phyloP scores from a whole-genome alignment of 2,888 invertebrate genomes.

The Rhingia campestris region DNA sequence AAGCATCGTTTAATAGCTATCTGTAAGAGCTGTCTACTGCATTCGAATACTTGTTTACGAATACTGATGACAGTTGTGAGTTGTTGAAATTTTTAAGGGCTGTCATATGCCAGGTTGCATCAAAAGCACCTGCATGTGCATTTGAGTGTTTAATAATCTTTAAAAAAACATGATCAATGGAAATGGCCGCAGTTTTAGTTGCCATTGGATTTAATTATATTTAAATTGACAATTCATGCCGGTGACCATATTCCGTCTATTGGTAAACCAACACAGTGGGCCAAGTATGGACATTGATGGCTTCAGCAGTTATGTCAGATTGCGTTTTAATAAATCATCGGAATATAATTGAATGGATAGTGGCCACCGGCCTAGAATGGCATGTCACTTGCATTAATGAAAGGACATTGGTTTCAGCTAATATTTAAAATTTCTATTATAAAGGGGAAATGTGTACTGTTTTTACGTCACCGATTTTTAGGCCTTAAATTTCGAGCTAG shows the following conservation, averaged over 20 bases:
- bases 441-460: too few species aligned
- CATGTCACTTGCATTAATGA: too few species aligned
- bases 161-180: background rate
- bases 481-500: too few species aligned
- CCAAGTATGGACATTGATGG: background rate
- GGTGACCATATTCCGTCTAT: background rate
- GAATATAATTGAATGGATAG: slow-evolving; percentile 12
- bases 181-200: too few species aligned
- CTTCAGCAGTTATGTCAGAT: background rate
- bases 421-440: too few species aligned
- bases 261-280: background rate
- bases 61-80: slow-evolving; percentile 21
- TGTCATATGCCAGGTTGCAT: slow-evolving; percentile 25
- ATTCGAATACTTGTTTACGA: slow-evolving; percentile 9
- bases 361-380: too few species aligned
- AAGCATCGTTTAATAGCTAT: background rate
- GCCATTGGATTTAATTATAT: too few species aligned
- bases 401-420: too few species aligned
- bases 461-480: too few species aligned
- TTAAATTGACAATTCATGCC: too few species aligned
- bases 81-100: slow-evolving; percentile 32
- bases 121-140: slow-evolving; percentile 22
- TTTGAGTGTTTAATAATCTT: slow-evolving; percentile 5
- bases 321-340: slow-evolving; percentile 19
- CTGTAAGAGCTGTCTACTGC: slow-evolving; percentile 16